Base-by-base conservation (phyloP, 2,113 vertebrate species). In the Brachyhypopomus gauderio region DNA sequence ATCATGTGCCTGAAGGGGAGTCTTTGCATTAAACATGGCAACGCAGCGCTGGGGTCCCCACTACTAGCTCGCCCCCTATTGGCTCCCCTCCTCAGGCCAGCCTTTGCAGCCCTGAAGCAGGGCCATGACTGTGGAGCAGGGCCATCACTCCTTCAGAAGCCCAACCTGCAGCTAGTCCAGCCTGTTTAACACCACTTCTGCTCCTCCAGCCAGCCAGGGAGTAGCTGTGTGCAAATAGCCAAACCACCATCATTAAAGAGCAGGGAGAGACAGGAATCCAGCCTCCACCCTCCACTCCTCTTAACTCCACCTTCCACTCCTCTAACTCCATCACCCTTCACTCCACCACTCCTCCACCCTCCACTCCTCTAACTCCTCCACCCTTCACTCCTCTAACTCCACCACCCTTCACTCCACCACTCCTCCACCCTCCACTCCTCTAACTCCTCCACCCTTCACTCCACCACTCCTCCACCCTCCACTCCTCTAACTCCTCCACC, bases 11-110 rank as follows among this genome's bases (percentile, higher is more conserved):
- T 71, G 77, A 71, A 41, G 55, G 41, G 52, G 71, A 66, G n/a
- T 79, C 34, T 60, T 69, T 69, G 76, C 64, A 78, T 69, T 36
- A 79, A 79, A 71, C 66, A 71, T 71, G 63, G 23, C 30, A 30
- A 30, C 30, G 30, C 30, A 30, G 30, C 30, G 30, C 30, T 30
- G 30, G 30, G 30, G 30, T 3, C 30, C 30, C 30, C 30, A 30
- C 30, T 30, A 1, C 30, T 30, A n/a, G 30, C 30, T n/a, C n/a
- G n/a, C 30, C 30, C 30, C 30, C 30, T 3, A 30, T 30, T 30
- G 30, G 17, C 63, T 30, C 27, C 16, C 14, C 34, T 17, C 27
- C 34, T 66, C 63, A 34, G 25, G 19, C 63, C 17, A 66, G 17
- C 48, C 30, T 55, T 27, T 66, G 3, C 48, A 63, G 20, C 41